Percentiles rank a stretch among this genome's conserved stretches.
Evolutionary conservation across 1,140 invertebrate species (phyloP).

Genomic region (Mycetomoellerius zeteki): DNA sequence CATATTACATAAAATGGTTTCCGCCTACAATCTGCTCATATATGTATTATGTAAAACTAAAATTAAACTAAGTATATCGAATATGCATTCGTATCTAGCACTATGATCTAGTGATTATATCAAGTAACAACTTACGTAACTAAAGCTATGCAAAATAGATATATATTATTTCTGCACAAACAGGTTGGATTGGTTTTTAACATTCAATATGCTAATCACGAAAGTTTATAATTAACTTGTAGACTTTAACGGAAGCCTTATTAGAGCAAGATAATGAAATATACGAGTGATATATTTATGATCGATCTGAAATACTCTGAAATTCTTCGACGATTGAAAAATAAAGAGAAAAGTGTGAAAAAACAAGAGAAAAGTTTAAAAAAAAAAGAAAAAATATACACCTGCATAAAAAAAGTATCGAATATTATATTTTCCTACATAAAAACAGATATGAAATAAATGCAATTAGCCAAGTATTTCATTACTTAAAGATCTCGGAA

Average conservation of each 20-base stretch:
- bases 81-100: neutral
- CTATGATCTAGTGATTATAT: neutral
- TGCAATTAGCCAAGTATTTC: too few species aligned
- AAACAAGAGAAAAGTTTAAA: too few species aligned
- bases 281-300: neutral
- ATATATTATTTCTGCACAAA: conserved; percentile 34
- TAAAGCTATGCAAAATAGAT: neutral
- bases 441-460: too few species aligned
- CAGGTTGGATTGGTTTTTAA: conserved; percentile 46
- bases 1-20: neutral
- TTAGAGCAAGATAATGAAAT: neutral
- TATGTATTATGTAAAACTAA: neutral
- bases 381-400: too few species aligned
- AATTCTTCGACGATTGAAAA: neutral
- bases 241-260: neutral
- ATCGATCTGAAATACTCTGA: neutral
- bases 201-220: conserved; percentile 28
- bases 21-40: neutral
- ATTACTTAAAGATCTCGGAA: too few species aligned
- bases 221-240: conserved; percentile 22
- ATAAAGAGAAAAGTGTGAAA: too few species aligned
- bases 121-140: conserved; percentile 26
- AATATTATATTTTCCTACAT: too few species aligned
- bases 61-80: conserved; percentile 5
- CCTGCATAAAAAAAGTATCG: too few species aligned